Conservation (phyloP, 2,113 vertebrate species). For the Actenoides hombroni region DNA sequence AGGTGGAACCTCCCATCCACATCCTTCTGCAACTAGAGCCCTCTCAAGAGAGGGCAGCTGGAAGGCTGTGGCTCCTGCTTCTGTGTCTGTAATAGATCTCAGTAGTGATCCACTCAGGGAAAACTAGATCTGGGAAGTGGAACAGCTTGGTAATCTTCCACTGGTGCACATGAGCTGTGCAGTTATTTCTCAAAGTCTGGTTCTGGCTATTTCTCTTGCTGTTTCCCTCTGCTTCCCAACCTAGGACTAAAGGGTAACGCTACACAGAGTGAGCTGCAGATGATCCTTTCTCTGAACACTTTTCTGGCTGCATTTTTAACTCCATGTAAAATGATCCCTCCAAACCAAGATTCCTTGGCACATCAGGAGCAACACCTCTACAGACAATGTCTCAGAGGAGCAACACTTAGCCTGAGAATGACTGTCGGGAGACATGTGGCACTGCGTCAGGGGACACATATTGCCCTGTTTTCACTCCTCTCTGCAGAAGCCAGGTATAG, state of each 20-base stretch:
- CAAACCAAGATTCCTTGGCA: background rate
- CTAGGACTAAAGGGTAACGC: background rate
- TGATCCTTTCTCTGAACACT: background rate
- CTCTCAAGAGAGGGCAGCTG: background rate
- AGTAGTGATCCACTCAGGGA: background rate
- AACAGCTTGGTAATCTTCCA: background rate
- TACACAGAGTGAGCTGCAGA: background rate
- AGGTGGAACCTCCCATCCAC: background rate
- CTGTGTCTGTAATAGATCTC: background rate
- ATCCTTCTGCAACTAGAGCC: background rate
- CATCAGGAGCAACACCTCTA: background rate
- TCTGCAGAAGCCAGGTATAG: background rate
- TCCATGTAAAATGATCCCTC: background rate
- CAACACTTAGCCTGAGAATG: background rate
- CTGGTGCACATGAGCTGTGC: background rate
- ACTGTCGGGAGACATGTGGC: fast-evolving
- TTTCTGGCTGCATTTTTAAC: background rate
- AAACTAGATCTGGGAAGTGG: background rate
- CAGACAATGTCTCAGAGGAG: background rate
- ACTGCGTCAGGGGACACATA: background rate
- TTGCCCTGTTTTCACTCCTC: background rate
- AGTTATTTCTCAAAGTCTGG: background rate
- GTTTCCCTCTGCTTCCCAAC: background rate
- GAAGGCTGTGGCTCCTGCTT: background rate
- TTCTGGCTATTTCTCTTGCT: background rate